Conservation (phyloP, 2,113 vertebrate species). For the Mormyrus lacerda region DNA sequence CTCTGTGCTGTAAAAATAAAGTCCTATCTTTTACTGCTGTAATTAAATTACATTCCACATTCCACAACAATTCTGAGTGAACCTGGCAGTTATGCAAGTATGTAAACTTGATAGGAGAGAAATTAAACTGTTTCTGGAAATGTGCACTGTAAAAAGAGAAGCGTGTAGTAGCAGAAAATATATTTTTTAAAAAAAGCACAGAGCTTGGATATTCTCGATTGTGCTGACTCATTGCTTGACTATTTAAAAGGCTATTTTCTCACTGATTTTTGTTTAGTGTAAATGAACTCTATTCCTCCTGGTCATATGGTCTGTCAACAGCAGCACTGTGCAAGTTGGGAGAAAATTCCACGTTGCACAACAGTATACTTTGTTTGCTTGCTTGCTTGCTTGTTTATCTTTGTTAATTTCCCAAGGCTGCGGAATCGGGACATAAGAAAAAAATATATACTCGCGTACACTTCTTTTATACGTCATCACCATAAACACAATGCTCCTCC, state of each 20-base stretch:
- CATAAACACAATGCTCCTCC: neutral
- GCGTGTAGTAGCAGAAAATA: neutral
- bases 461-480: neutral
- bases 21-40: neutral
- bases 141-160: neutral
- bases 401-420: neutral
- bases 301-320: conserved; percentile 1
- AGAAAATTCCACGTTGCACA: neutral
- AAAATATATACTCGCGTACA: neutral
- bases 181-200: neutral
- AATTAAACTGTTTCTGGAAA: conserved; percentile 7
- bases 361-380: neutral
- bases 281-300: neutral
- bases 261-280: neutral
- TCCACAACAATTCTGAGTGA: neutral
- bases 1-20: neutral
- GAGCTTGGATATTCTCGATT: neutral
- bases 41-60: conserved; percentile 4
- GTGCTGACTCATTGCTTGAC: conserved; percentile 9
- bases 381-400: neutral
- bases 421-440: neutral
- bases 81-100: neutral
- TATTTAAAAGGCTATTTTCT: conserved; percentile 13
- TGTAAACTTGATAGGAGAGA: neutral
- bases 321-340: neutral